Conservation (phyloP, 2,888 invertebrate species). For the Penaeus monodon region DNA sequence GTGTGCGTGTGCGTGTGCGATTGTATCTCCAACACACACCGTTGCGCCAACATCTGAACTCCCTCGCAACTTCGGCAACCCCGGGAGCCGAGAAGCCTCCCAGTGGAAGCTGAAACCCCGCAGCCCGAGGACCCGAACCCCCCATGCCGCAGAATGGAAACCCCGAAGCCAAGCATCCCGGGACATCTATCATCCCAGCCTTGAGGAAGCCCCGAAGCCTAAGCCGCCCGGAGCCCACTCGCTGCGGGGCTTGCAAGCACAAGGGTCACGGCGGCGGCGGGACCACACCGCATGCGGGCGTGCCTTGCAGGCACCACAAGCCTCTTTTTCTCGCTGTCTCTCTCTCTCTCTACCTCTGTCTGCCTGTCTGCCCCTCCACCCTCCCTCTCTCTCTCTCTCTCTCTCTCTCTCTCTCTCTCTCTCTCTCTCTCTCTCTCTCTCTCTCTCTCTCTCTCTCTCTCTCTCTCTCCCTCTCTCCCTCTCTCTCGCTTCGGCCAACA, state of each 20-base stretch:
- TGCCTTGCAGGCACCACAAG: too few species aligned
- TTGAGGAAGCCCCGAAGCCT: background rate
- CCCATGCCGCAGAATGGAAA: background rate
- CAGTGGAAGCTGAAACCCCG: background rate
- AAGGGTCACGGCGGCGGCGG: too few species aligned
- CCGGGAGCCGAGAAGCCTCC: background rate
- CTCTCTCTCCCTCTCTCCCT: background rate
- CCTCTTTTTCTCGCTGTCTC: too few species aligned
- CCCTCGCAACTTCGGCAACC: background rate
- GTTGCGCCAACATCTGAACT: too few species aligned
- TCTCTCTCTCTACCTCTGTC: too few species aligned
- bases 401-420: conserved; percentile 7
- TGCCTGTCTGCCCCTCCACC: too few species aligned
- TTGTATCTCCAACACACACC: too few species aligned
- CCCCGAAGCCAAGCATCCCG: conserved; percentile 1
- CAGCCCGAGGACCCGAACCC: background rate
- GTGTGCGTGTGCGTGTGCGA: too few species aligned
- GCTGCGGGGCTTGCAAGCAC: too few species aligned
- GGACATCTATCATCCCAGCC: background rate
- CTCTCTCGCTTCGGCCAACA: background rate
- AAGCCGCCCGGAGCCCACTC: background rate
- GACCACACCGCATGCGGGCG: too few species aligned
- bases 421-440: conserved; percentile 21
- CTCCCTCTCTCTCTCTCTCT: too few species aligned
- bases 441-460: conserved; percentile 16